Percentiles rank a stretch among this genome's conserved stretches.
Conservation (phyloP, 2,888 invertebrate species). For the Diplazon laetatorius region DNA sequence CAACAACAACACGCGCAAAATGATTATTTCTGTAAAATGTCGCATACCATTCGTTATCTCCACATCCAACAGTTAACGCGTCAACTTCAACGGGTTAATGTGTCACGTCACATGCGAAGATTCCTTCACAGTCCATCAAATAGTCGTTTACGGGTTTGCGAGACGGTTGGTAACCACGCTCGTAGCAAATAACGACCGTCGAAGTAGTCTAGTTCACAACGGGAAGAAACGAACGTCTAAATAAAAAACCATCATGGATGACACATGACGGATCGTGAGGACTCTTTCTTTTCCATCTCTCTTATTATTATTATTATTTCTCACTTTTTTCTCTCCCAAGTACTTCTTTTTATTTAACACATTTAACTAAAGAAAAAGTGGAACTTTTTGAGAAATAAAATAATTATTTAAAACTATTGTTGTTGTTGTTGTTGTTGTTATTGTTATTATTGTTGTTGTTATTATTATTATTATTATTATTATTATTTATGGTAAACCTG, state of each 20-base stretch:
- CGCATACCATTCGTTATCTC: background rate
- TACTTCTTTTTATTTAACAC: conserved; percentile 31
- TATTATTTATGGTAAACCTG: no score
- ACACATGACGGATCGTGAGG: conserved; percentile 43
- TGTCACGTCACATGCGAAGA: conserved; percentile 55
- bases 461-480: no score
- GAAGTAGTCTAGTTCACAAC: conserved; percentile 50
- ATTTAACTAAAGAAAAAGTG: conserved; percentile 1
- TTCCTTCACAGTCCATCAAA: conserved; percentile 62
- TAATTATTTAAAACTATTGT: conserved; percentile 20
- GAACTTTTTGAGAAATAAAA: conserved; percentile 29
- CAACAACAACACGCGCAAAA: background rate
- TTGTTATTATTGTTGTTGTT: no score
- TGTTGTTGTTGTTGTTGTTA: no score
- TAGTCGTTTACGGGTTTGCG: conserved; percentile 50
- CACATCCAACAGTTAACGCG: conserved; percentile 12
- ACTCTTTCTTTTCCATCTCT: conserved; percentile 35
- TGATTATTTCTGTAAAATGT: no score
- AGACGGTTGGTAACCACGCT: conserved; percentile 27
- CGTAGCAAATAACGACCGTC: conserved; percentile 43
- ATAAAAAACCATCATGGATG: conserved; percentile 45
- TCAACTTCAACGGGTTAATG: conserved; percentile 46
- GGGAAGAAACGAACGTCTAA: conserved; percentile 10
- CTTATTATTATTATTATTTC: conserved; percentile 5
- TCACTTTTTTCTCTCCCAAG: conserved; percentile 1